phyloP scores from a whole-genome alignment of 2,797 vertebrate genomes.

The Catamblyrhynchus diadema region DNA sequence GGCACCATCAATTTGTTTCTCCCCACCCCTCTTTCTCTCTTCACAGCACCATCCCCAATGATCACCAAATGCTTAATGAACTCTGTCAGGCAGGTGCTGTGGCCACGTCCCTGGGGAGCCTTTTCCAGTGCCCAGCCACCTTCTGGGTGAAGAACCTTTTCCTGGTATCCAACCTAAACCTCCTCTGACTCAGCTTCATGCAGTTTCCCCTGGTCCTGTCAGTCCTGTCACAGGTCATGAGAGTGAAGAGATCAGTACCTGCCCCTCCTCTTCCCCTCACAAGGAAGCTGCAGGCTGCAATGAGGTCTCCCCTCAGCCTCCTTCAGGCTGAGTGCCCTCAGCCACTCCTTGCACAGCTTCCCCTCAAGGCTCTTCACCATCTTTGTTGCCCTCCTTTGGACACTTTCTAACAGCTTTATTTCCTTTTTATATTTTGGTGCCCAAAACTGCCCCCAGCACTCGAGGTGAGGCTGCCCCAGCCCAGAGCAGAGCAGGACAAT shows the following conservation, averaged over 20 bases:
- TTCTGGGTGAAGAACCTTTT: background rate
- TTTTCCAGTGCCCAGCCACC: background rate
- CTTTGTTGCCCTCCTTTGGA: background rate
- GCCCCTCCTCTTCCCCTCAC: background rate
- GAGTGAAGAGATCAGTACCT: background rate
- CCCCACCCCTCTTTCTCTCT: accelerated
- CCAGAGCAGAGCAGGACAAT: accelerated
- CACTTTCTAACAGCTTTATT: accelerated
- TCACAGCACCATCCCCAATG: background rate
- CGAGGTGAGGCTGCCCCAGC: accelerated
- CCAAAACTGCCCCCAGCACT: accelerated
- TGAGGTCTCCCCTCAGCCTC: background rate
- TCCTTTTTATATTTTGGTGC: accelerated
- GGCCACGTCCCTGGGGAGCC: background rate
- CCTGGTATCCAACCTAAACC: background rate
- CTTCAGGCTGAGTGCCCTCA: background rate
- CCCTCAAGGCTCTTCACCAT: background rate
- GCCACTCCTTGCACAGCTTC: accelerated
- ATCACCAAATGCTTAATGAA: background rate
- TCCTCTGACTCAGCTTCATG: background rate
- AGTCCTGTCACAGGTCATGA: background rate
- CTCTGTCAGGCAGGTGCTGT: background rate
- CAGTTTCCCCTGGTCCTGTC: background rate
- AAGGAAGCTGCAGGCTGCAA: background rate
- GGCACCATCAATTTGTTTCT: background rate